Conservation (phyloP, 2,797 vertebrate genomes). For the Balearica regulorum region DNA sequence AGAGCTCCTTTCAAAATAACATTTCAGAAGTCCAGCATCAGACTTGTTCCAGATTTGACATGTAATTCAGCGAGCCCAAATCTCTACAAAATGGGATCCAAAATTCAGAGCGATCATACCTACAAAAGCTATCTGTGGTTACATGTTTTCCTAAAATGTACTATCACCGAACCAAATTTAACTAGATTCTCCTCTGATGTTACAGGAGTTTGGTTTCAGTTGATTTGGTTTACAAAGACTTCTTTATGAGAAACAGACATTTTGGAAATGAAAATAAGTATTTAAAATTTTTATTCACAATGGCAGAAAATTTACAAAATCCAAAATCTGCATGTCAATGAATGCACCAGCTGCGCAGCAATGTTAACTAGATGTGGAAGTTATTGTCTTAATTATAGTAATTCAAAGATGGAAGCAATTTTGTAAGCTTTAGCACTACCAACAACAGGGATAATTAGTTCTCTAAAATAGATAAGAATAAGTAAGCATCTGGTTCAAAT, state of each 20-base stretch:
- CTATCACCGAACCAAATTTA: not conserved
- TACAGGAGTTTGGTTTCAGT: constrained; percentile 44
- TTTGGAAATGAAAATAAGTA: constrained; percentile 68
- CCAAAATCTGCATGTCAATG: constrained; percentile 73
- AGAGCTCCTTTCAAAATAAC: not conserved
- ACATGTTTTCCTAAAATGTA: not conserved
- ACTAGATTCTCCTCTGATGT: not conserved
- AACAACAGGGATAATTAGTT: constrained; percentile 73
- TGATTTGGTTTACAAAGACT: constrained; percentile 57
- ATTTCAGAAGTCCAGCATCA: not conserved
- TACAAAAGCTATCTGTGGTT: not conserved
- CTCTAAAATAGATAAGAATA: constrained; percentile 69
- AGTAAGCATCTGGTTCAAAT: constrained; percentile 65
- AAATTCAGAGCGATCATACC: not conserved
- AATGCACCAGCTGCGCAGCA: constrained; percentile 74
- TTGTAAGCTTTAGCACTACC: constrained; percentile 59
- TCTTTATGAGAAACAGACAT: constrained; percentile 60
- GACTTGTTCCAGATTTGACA: not conserved
- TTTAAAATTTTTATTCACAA: constrained; percentile 67
- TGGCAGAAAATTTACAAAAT: constrained; percentile 60
- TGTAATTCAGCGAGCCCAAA: not conserved
- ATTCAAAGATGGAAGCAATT: constrained; percentile 76
- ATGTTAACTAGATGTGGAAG: constrained; percentile 70
- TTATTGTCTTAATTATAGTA: constrained; percentile 80
- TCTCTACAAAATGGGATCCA: not conserved